phyloP scores from a whole-genome alignment of 2,113 vertebrate genomes.

The Origma solitaria region DNA sequence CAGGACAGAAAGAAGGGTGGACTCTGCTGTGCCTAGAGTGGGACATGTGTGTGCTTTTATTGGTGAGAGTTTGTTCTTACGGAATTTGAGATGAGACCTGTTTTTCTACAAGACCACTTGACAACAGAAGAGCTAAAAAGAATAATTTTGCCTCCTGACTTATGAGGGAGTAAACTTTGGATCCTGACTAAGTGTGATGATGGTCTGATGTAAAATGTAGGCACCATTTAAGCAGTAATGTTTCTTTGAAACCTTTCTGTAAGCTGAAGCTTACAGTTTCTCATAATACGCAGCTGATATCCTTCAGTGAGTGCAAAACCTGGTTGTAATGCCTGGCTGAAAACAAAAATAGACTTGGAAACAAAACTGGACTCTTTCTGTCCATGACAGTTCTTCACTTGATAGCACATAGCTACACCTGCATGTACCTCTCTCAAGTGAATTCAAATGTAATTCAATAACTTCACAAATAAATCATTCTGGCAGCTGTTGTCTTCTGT shows the following conservation, averaged over 20 bases:
- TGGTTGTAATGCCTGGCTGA: background rate
- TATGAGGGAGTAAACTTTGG: background rate
- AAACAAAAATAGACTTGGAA: conserved; percentile 15
- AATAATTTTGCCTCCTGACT: background rate
- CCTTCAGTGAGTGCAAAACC: background rate
- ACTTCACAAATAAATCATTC: conserved; percentile 9
- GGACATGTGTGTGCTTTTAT: background rate
- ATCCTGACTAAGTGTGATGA: background rate
- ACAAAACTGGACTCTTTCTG: background rate
- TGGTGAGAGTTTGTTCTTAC: background rate
- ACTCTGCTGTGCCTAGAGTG: background rate
- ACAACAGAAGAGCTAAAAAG: background rate
- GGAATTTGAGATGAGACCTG: background rate
- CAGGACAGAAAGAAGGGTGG: background rate
- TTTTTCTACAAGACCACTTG: background rate
- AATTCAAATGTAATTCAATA: conserved; percentile 24
- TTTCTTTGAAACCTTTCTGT: background rate
- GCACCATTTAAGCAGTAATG: background rate
- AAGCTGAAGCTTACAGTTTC: background rate
- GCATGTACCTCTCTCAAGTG: background rate
- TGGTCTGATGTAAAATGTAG: background rate
- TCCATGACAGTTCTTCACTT: background rate
- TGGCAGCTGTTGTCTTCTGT: background rate
- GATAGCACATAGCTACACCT: background rate
- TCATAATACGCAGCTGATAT: background rate